Evolutionary conservation across 1,140 invertebrate species (phyloP).

Genomic region (Himalopsyche phryganea): DNA sequence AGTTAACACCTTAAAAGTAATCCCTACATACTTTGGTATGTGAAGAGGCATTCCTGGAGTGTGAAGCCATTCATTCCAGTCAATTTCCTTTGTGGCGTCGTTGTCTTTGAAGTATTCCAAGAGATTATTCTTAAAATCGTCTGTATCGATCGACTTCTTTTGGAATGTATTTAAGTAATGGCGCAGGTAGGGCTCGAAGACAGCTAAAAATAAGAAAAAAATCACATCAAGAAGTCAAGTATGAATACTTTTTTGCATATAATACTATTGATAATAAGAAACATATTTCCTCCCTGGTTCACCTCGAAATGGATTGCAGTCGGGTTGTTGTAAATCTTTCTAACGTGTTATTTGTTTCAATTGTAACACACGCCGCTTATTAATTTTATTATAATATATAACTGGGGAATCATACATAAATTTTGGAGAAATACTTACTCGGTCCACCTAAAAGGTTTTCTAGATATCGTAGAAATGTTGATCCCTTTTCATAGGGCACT

Average conservation of each 20-base stretch:
- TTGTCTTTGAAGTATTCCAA: constrained; percentile 72
- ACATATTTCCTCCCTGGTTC: too few species aligned
- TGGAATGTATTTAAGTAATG: constrained; percentile 81
- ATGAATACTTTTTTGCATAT: too few species aligned
- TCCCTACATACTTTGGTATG: constrained; percentile 70
- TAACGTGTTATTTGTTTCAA: too few species aligned
- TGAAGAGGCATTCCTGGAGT: constrained; percentile 81
- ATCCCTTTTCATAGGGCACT: constrained; percentile 92
- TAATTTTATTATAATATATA: too few species aligned
- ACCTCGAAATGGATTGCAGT: too few species aligned
- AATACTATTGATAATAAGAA: too few species aligned
- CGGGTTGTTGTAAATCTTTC: too few species aligned
- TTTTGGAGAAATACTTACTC: too few species aligned
- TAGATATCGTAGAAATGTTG: constrained; percentile 82
- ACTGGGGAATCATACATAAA: too few species aligned
- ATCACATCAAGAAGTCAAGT: too few species aligned
- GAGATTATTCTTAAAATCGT: constrained; percentile 76
- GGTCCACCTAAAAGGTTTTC: constrained; percentile 83
- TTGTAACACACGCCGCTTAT: too few species aligned
- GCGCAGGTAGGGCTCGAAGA: constrained; percentile 83
- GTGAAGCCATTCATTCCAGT: constrained; percentile 86
- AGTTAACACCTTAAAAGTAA: too few species aligned
- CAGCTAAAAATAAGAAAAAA: constrained; percentile 49
- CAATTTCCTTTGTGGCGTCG: constrained; percentile 55
- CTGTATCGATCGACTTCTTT: constrained; percentile 77